Evolutionary conservation across 1,140 invertebrate species (phyloP), one percentile per base, ranked within the genome.

Genomic region (Drosophila nasuta): DNA sequence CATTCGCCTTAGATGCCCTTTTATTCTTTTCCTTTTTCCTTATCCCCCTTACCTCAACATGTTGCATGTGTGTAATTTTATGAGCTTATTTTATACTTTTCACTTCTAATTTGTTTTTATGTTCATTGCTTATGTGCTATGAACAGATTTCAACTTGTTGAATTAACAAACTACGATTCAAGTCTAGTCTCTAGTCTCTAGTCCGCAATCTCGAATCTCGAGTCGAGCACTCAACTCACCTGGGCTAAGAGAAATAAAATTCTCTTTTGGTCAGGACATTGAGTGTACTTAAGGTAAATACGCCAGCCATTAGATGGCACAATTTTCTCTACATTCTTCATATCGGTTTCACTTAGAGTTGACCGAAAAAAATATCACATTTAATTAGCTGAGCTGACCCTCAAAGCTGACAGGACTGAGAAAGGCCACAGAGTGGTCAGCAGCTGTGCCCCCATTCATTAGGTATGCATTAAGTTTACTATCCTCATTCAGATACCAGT

Each of bases 11-110:
- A 43, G 60, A 13, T 33, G 51, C 17, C 13, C 51, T 28, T 52
- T 52, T 38, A 8, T 62, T 69, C 20, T 25, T 35, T 58, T 57
- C 15, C 33, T 10, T 15, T 28, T 8, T 15, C 7, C 5, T 20
- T 15, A 8, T 1, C 17, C 1, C 1, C 10, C n/a, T 17, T 11
- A 11, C 38, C 17, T 30, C 1, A 28, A 13, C 49, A 28, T 35
- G 38, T 54, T 83, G 60, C 38, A 20, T 82, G 65, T 65, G 60
- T 75, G 76, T 74, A 75, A 81, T 81, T 83, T 88, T 64, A 88
- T 89, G 78, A 88, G 85, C 70, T 89, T 90, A 89, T 89, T 89
- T 82, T 78, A 89, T 90, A 79, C 76, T 79, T 83, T 85, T 85
- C 77, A 59, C 74, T 85, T 85, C 62, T 83, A 81, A 81, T 88